Percentiles rank a stretch among this genome's conserved stretches.
These are phyloP conservation scores for Atractosteus spatula DNA, from an alignment of 2,113 vertebrate genomes.

Conservation along the genomic window DNA sequence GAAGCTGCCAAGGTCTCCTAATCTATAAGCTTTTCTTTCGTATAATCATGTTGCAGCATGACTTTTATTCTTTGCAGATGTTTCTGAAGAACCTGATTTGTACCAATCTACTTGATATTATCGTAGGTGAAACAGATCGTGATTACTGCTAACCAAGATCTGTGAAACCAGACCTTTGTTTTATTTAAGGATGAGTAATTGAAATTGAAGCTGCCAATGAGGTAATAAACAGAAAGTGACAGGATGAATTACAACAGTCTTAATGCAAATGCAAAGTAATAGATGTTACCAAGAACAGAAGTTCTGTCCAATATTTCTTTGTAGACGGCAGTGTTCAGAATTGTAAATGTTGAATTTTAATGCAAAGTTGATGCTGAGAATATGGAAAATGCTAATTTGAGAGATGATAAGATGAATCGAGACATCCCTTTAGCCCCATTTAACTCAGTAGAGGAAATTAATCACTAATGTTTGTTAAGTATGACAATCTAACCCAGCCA, in stretches of 20 bases:
- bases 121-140: conserved; percentile 32
- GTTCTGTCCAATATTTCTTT: conserved; percentile 48
- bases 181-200: conserved; percentile 49
- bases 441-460: conserved; percentile 76
- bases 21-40: too few species aligned
- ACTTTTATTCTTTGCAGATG: too few species aligned
- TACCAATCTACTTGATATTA: conserved; percentile 24
- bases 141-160: conserved; percentile 29
- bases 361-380: conserved; percentile 66
- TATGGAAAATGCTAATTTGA: conserved; percentile 74
- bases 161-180: conserved; percentile 48
- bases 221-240: conserved; percentile 49
- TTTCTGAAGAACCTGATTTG: conserved; percentile 12
- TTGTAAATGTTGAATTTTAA: conserved; percentile 65
- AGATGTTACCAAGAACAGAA: conserved; percentile 50
- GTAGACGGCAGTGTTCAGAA: conserved; percentile 55
- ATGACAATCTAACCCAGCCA: conserved; percentile 76
- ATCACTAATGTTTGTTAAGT: conserved; percentile 80
- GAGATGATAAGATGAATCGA: conserved; percentile 72
- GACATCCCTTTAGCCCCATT: conserved; percentile 76
- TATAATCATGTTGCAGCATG: too few species aligned
- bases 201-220: conserved; percentile 38
- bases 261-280: conserved; percentile 57
- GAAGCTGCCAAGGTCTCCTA: too few species aligned
- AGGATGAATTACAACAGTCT: conserved; percentile 59